These are phyloP conservation scores for Melinaea marsaeus DNA, from an alignment of 2,888 invertebrate genomes.

Conservation along the genomic window DNA sequence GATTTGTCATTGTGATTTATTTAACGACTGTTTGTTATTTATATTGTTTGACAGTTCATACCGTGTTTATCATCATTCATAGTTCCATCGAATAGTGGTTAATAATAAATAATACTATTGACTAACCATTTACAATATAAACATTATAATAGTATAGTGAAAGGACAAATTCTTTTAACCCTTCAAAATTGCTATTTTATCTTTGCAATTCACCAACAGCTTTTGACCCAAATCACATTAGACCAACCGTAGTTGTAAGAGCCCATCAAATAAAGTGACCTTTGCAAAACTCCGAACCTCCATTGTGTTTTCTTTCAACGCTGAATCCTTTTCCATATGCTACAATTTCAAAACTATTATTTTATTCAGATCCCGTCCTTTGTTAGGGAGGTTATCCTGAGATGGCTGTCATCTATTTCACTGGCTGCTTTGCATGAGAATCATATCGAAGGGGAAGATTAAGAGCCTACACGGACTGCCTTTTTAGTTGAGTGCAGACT, in stretches of 20 bases:
- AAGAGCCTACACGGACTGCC: slow-evolving; percentile 22
- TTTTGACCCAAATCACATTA: slow-evolving; percentile 29
- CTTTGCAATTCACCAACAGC: slow-evolving; percentile 11
- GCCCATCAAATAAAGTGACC: slow-evolving; percentile 50
- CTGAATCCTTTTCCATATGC: slow-evolving; percentile 43
- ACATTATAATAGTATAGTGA: neutral
- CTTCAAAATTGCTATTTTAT: slow-evolving; percentile 11
- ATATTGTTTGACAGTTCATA: too few relatives aligned
- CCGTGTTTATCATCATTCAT: too few relatives aligned
- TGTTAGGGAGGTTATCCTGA: slow-evolving; percentile 40
- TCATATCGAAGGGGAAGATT: slow-evolving; percentile 28
- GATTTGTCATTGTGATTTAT: neutral
- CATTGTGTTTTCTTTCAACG: slow-evolving; percentile 39
- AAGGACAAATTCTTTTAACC: slow-evolving; percentile 1
- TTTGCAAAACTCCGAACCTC: slow-evolving; percentile 43
- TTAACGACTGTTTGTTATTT: neutral
- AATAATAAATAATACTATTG: too few relatives aligned
- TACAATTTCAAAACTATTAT: slow-evolving; percentile 61
- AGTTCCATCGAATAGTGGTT: too few relatives aligned
- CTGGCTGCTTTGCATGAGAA: slow-evolving; percentile 29
- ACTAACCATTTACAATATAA: neutral
- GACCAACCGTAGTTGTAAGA: slow-evolving; percentile 23
- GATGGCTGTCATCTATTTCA: slow-evolving; percentile 27
- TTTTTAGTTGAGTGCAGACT: slow-evolving; percentile 15
- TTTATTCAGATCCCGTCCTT: slow-evolving; percentile 60